Base-by-base conservation (phyloP, 2,113 vertebrate species). In the Edolisoma coerulescens region DNA sequence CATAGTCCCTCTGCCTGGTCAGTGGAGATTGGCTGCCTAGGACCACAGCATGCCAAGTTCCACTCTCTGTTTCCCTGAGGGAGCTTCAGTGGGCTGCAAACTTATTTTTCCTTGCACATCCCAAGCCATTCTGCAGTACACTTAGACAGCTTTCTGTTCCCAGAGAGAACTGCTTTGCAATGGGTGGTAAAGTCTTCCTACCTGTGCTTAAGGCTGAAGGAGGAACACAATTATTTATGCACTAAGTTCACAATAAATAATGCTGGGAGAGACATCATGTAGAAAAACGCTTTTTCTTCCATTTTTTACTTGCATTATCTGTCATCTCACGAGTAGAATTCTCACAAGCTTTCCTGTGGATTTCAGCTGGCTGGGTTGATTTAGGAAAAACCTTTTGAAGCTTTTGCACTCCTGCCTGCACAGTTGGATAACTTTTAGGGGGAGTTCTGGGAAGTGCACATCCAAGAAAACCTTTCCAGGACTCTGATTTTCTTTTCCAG, bases 361-460 rank as follows among this genome's bases (percentile, higher is more conserved):
- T 87, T 93, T 91, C 63, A 90, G 75, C 56, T 3, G 81, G 61
- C 89, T 95, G 89, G 71, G n/a, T 75, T 92, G 83, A 89, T 88
- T 86, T 95, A 77, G 68, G 37, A 94, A 90, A 96, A 96, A 83
- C 10, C 60, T 93, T 96, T 86, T 96, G 93, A 97, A 96, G 93
- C 39, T 90, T 91, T 85, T 96, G 78, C 75, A 79, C 52, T 91
- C 61, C 78, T 73, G 93, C 79, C 84, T 94, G 75, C 96, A 90
- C 83, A 95, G 95, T 74, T 96, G 93, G 94, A 96, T 79, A 75
- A 96, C 92, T 91, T 93, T 95, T 91, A 0, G 0, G 79, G 81
- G 85, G 84, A 97, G 84, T 96, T 96, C 95, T 97, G 91, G 96
- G 95, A 97, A 96, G 89, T 71, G 23, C 45, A 90, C 49, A 92